phyloP scores from a whole-genome alignment of 2,888 invertebrate genomes.

The Nephrotoma flavescens region DNA sequence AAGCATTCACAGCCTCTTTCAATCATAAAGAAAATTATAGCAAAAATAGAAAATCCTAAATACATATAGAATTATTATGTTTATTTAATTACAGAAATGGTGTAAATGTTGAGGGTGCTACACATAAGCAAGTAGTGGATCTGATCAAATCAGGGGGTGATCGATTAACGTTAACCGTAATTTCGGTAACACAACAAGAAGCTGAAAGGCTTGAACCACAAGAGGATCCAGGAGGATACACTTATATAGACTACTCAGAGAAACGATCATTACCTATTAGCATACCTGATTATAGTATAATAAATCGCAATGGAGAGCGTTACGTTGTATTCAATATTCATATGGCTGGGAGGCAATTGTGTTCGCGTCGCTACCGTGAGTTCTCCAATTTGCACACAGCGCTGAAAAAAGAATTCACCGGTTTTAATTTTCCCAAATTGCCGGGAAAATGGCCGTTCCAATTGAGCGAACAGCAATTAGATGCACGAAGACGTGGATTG shows the following conservation, averaged over 20 bases:
- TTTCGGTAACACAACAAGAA: slow-evolving; percentile 87
- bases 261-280: slow-evolving; percentile 75
- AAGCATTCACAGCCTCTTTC: too few species aligned
- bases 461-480: slow-evolving; percentile 93
- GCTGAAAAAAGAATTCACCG: slow-evolving; percentile 85
- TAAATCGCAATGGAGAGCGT: slow-evolving; percentile 75
- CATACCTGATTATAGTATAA: slow-evolving; percentile 89
- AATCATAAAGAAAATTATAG: too few species aligned
- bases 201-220: slow-evolving; percentile 70
- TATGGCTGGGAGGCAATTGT: slow-evolving; percentile 96
- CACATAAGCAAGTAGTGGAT: slow-evolving; percentile 98
- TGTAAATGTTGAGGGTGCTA: slow-evolving; percentile 97
- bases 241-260: slow-evolving; percentile 83
- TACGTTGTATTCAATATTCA: slow-evolving; percentile 96
- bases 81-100: slow-evolving; percentile 66
- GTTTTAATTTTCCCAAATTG: slow-evolving; percentile 90
- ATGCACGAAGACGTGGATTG: slow-evolving; percentile 84
- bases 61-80: neutral
- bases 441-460: slow-evolving; percentile 99
- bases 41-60: too few species aligned
- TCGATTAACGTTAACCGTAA: slow-evolving; percentile 87
- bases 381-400: slow-evolving; percentile 80
- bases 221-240: slow-evolving; percentile 63
- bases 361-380: slow-evolving; percentile 91
- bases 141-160: slow-evolving; percentile 98